A percentile compares a stretch with the other conserved stretches of the same genome.
These are phyloP conservation scores for Drosophila mercatorum DNA, from an alignment of 2,888 invertebrate genomes.

Conservation along the genomic window DNA sequence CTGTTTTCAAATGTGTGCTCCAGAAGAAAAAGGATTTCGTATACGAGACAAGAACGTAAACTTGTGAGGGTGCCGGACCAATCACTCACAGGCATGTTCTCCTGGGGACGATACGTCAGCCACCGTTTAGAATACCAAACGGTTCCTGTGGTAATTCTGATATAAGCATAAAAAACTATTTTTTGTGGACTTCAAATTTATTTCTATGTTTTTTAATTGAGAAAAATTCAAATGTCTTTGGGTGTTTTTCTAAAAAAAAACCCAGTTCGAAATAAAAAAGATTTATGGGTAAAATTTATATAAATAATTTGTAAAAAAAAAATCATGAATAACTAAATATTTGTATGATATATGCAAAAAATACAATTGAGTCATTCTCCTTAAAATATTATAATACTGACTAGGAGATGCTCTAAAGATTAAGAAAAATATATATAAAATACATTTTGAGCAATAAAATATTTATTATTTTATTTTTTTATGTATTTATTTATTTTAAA, in stretches of 20 bases:
- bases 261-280: no score
- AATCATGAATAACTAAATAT: background rate
- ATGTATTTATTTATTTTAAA: background rate
- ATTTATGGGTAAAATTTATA: background rate
- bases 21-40: background rate
- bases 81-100: no score
- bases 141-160: conserved; percentile 1
- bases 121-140: background rate
- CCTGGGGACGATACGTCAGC: accelerated
- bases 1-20: background rate
- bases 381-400: background rate
- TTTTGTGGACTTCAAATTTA: background rate
- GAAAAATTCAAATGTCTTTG: no score
- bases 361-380: background rate
- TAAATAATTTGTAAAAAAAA: no score
- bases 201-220: background rate
- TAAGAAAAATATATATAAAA: background rate
- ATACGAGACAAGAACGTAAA: background rate
- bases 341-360: background rate
- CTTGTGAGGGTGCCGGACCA: background rate
- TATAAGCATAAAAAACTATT: background rate
- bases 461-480: background rate
- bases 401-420: background rate
- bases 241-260: no score
- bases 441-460: background rate